These are phyloP conservation scores for Sitophilus oryzae DNA, from an alignment of 1,140 invertebrate genomes.

Conservation along the genomic window DNA sequence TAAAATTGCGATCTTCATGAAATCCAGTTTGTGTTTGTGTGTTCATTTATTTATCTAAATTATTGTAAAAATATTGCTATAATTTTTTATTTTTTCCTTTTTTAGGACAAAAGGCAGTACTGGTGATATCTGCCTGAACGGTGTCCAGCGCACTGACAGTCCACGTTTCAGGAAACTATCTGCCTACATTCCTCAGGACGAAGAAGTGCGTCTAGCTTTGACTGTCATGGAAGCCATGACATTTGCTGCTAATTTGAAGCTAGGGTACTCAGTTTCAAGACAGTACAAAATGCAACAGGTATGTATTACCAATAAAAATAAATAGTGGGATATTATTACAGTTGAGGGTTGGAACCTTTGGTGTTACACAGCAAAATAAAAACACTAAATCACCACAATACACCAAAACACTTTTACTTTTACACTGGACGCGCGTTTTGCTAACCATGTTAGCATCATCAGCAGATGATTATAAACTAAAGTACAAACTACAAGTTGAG, in stretches of 20 bases:
- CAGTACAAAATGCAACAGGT: conserved; percentile 62
- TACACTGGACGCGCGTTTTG: no score
- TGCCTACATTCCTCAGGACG: conserved; percentile 89
- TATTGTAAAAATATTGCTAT: neutral
- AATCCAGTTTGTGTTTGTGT: no score
- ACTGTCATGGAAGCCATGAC: conserved; percentile 82
- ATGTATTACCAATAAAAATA: conserved; percentile 34
- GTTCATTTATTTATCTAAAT: neutral
- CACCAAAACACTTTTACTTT: no score
- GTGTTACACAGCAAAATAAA: no score
- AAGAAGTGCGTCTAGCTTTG: conserved; percentile 73
- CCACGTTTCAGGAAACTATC: conserved; percentile 75
- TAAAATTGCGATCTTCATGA: no score
- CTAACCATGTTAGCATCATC: no score
- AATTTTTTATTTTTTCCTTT: conserved; percentile 9
- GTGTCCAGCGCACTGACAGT: conserved; percentile 45
- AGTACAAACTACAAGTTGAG: no score
- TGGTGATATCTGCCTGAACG: conserved; percentile 50
- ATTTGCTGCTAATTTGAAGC: conserved; percentile 82
- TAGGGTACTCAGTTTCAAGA: conserved; percentile 56
- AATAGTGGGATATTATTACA: no score
- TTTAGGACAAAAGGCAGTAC: conserved; percentile 50
- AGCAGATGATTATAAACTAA: no score
- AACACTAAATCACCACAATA: no score
- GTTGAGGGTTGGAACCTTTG: no score